Percentiles rank a stretch among this genome's conserved stretches.
These are phyloP conservation scores for Chrysemys picta DNA, from an alignment of 2,113 vertebrate species.

Conservation along the genomic window DNA sequence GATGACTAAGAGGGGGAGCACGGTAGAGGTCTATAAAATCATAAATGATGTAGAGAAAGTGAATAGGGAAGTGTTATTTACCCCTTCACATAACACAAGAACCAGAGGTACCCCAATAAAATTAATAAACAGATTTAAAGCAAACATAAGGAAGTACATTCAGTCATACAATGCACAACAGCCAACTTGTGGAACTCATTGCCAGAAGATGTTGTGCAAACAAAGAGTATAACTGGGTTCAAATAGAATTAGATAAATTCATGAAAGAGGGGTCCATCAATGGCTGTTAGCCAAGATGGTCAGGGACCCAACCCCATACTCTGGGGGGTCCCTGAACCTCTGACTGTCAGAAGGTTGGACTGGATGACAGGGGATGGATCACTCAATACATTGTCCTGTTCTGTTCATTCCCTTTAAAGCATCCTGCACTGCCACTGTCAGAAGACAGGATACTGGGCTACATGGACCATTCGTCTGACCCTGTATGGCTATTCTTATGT, in stretches of 20 bases:
- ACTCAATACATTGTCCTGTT: not conserved
- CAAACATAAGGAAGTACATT: not conserved
- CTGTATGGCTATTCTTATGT: not conserved
- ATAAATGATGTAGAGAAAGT: not conserved
- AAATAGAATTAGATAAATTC: not conserved
- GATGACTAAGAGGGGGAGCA: not conserved
- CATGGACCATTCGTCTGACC: not conserved
- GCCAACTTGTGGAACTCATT: not conserved
- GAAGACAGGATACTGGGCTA: not conserved
- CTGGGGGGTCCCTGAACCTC: not conserved
- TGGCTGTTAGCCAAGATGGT: not conserved
- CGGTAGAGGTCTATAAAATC: not conserved
- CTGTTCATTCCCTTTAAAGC: not conserved
- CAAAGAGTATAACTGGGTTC: not conserved
- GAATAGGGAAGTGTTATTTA: not conserved
- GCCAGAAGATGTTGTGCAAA: not conserved
- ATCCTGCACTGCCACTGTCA: not conserved
- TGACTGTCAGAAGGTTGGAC: not conserved
- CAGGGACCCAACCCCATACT: not conserved
- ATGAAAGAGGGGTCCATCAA: not conserved
- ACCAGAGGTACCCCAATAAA: not conserved
- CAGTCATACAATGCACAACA: not conserved
- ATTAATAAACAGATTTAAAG: not conserved
- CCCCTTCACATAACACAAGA: not conserved
- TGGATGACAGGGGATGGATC: not conserved